Percentiles rank a stretch among this genome's conserved stretches.
phyloP scores from a whole-genome alignment of 2,888 invertebrate genomes.

The Thalpophila matura region DNA sequence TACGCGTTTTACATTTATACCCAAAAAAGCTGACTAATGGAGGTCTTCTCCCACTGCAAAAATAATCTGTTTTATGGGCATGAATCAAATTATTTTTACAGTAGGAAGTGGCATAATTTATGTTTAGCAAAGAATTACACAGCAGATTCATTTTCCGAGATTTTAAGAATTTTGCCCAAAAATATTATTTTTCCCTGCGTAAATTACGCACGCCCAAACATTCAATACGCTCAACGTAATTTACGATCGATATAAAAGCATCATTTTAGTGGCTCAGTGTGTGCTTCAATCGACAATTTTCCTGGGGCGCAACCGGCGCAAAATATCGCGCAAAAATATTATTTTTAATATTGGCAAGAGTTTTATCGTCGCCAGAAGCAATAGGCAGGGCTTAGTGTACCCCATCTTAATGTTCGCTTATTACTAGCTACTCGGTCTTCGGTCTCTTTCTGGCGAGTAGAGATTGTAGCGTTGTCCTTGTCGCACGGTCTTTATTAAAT shows the following conservation, averaged over 20 bases:
- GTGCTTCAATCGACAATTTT: constrained; percentile 64
- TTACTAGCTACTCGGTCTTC: constrained; percentile 57
- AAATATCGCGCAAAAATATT: constrained; percentile 65
- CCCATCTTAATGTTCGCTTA: constrained; percentile 67
- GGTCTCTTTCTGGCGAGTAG: constrained; percentile 20
- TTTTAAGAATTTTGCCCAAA: not conserved
- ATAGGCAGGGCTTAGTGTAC: constrained; percentile 65
- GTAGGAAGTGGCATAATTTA: too few relatives aligned
- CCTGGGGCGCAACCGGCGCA: constrained; percentile 71
- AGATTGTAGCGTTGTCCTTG: constrained; percentile 14
- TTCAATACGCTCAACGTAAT: constrained; percentile 1
- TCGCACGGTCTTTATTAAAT: constrained; percentile 42
- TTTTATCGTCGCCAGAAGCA: constrained; percentile 74
- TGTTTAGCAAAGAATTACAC: not conserved
- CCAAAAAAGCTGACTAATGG: too few relatives aligned
- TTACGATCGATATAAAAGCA: constrained; percentile 26
- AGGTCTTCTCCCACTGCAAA: too few relatives aligned
- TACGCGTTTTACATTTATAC: too few relatives aligned
- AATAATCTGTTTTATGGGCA: too few relatives aligned
- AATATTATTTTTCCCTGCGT: not conserved
- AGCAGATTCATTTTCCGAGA: too few relatives aligned
- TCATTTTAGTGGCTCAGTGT: constrained; percentile 50
- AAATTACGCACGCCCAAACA: not conserved
- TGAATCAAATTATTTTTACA: too few relatives aligned
- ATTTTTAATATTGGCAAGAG: constrained; percentile 71